Conservation (phyloP, 2,888 invertebrate species). For the Eucriotettix oculatus region DNA sequence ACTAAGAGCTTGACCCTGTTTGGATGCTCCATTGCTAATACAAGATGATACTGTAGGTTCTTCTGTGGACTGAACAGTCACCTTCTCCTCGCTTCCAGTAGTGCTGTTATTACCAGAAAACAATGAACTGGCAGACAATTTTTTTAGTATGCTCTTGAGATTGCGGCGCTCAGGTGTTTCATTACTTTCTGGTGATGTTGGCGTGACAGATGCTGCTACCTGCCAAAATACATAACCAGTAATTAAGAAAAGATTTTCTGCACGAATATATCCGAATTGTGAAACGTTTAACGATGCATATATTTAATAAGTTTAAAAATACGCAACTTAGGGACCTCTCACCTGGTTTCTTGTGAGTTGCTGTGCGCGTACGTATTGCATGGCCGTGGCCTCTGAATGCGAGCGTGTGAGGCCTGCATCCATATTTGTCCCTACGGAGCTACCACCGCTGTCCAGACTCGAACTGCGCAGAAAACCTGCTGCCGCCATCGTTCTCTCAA, state of each 20-base stretch:
- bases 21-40: no score
- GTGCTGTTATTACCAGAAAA: slow-evolving; percentile 2
- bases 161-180: slow-evolving; percentile 69
- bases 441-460: slow-evolving; percentile 48
- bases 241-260: no score
- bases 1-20: no score
- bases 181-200: slow-evolving; percentile 44
- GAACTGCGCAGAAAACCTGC: slow-evolving; percentile 62
- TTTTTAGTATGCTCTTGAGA: slow-evolving; percentile 71
- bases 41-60: no score
- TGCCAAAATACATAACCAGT: slow-evolving; percentile 40
- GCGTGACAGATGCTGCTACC: slow-evolving; percentile 11
- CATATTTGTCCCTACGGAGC: neutral
- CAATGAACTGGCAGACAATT: slow-evolving; percentile 52
- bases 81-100: no score
- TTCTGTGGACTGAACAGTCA: no score
- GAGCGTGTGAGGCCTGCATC: slow-evolving; percentile 45
- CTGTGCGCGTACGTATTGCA: slow-evolving; percentile 32
- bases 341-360: neutral
- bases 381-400: slow-evolving; percentile 65
- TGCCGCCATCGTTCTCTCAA: slow-evolving; percentile 38
- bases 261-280: no score
- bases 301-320: no score
- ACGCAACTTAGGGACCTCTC: neutral
- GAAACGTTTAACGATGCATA: no score